Conservation (phyloP, 2,797 vertebrate genomes). For the Varecia variegata region DNA sequence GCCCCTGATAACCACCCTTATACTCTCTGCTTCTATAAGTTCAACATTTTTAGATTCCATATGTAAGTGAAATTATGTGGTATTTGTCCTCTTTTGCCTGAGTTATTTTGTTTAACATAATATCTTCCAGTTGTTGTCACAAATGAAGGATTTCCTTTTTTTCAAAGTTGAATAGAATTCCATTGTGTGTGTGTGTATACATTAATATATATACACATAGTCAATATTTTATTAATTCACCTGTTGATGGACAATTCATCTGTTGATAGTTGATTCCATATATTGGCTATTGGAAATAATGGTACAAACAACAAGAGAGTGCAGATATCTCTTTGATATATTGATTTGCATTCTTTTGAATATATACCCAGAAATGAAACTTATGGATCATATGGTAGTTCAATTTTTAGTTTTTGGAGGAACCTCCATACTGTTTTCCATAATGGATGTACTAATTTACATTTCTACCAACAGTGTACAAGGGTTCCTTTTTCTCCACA, state of each 20-base stretch:
- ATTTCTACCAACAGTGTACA: neutral
- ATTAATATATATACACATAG: neutral
- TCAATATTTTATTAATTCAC: neutral
- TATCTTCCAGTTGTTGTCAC: neutral
- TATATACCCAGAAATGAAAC: neutral
- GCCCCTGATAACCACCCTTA: neutral
- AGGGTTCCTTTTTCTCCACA: neutral
- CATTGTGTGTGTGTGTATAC: neutral
- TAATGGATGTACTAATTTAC: neutral
- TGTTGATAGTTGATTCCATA: neutral
- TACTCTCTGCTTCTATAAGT: neutral
- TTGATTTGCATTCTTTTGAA: neutral
- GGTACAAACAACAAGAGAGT: neutral
- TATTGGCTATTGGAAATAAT: neutral
- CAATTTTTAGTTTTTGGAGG: neutral
- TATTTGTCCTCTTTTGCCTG: neutral
- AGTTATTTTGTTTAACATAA: neutral
- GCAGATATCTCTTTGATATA: neutral
- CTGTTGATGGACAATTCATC: neutral
- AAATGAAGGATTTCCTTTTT: neutral
- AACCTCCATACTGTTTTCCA: neutral
- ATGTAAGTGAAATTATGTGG: neutral
- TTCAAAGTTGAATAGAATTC: neutral
- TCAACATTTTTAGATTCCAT: neutral
- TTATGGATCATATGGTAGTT: neutral